These are phyloP conservation scores for Cryptomyrus ogoouensis DNA, from an alignment of 2,113 vertebrate species.

Conservation along the genomic window DNA sequence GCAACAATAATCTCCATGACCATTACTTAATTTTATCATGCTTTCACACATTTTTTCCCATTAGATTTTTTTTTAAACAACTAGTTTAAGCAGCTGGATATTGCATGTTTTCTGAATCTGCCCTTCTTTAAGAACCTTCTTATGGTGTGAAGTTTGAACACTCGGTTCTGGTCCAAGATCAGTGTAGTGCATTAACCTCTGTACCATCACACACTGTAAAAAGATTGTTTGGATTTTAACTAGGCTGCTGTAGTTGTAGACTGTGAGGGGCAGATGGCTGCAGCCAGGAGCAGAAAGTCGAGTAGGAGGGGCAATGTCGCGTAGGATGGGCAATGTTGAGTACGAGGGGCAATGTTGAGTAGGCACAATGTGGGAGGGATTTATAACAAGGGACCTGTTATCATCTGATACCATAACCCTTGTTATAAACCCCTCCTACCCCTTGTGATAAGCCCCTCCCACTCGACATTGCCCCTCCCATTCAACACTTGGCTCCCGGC, in stretches of 20 bases:
- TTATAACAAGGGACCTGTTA: no score
- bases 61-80: background rate
- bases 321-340: no score
- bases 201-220: background rate
- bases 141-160: background rate
- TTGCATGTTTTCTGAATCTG: background rate
- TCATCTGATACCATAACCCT: no score
- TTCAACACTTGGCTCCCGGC: no score
- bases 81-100: background rate
- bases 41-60: background rate
- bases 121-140: background rate
- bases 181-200: background rate
- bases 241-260: background rate
- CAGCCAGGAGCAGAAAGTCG: no score
- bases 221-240: background rate
- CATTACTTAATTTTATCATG: background rate
- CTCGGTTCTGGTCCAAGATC: background rate
- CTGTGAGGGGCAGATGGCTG: no score
- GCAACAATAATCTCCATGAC: background rate
- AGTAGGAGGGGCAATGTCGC: no score
- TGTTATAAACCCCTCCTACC: no score
- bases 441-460: no score
- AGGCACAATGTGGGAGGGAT: no score
- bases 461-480: no score
- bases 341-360: no score